Evolutionary conservation across 2,888 invertebrate genomes (phyloP).

Genomic region (Gasteruption jaculator): DNA sequence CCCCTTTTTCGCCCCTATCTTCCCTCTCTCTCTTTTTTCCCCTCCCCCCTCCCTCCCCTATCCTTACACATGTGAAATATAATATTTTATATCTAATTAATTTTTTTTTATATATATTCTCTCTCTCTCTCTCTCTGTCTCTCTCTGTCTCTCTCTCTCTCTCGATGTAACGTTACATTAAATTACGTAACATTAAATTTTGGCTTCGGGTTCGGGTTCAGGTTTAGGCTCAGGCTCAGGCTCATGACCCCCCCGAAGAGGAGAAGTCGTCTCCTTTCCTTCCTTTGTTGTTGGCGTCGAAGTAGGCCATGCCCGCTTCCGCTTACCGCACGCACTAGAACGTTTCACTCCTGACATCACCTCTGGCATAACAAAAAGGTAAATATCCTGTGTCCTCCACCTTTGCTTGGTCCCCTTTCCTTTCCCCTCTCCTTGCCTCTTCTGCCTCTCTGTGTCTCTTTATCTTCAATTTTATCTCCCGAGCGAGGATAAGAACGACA

Average conservation of each 20-base stretch:
- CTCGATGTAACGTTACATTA: slow-evolving; percentile 2
- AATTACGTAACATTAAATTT: background rate
- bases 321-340: no score
- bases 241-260: no score
- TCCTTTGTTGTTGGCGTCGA: no score
- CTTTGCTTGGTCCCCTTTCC: slow-evolving; percentile 19
- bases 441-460: background rate
- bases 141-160: slow-evolving; percentile 4
- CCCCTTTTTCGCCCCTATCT: background rate
- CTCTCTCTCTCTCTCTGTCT: background rate
- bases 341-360: no score
- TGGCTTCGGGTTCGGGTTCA: no score
- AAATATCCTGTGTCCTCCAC: slow-evolving; percentile 22
- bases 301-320: no score
- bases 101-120: background rate
- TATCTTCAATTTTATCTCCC: no score
- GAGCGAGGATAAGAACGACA: no score
- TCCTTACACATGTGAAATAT: no score
- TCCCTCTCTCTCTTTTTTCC: background rate
- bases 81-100: background rate
- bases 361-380: no score
- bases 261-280: no score
- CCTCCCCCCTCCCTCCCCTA: slow-evolving; percentile 8
- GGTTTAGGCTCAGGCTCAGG: no score
- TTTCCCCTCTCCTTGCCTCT: background rate